Evolutionary conservation across 2,797 vertebrate genomes (phyloP).

Genomic region (Falco peregrinus): DNA sequence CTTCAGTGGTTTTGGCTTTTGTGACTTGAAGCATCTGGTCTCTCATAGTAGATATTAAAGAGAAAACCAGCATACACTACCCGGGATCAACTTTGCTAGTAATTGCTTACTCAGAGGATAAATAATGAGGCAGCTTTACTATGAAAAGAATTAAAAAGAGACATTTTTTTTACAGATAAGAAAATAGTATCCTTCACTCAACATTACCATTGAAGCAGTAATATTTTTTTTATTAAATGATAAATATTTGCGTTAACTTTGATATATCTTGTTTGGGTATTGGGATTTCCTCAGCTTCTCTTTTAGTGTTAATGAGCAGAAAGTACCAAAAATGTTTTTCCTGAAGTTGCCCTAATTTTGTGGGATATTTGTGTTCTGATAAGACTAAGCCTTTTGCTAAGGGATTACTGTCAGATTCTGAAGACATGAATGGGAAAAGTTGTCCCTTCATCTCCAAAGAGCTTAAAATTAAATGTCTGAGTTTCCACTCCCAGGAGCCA

Average conservation of each 20-base stretch:
- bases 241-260: conserved; percentile 8
- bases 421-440: neutral
- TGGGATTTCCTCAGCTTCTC: neutral
- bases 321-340: neutral
- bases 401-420: neutral
- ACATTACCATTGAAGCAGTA: neutral
- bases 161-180: neutral
- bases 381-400: neutral
- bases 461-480: neutral
- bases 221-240: neutral
- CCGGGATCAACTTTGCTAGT: neutral
- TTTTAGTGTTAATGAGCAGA: neutral
- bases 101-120: neutral
- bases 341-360: neutral
- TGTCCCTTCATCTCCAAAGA: neutral
- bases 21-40: neutral
- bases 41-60: neutral
- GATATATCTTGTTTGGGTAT: neutral
- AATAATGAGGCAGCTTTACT: conserved; percentile 6
- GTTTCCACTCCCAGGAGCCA: neutral
- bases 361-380: neutral
- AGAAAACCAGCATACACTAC: neutral
- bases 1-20: neutral
- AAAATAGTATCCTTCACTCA: neutral
- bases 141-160: neutral